phyloP scores from a whole-genome alignment of 2,797 vertebrate genomes.

The Dipus sagitta region DNA sequence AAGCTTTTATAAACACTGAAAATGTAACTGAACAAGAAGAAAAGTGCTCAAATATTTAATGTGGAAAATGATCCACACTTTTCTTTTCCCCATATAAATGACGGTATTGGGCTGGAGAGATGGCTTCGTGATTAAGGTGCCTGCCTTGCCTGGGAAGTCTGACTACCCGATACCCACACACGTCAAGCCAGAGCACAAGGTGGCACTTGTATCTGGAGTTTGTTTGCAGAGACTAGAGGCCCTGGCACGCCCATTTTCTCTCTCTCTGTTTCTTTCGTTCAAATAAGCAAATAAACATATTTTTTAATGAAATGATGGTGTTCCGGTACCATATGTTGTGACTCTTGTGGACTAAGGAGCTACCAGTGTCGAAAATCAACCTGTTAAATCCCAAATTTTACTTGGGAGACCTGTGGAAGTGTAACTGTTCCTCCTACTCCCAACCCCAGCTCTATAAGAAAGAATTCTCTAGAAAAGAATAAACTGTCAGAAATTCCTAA shows the following conservation, averaged over 20 bases:
- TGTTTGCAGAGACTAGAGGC: too few species aligned
- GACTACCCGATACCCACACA: too few species aligned
- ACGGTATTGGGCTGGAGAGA: neutral
- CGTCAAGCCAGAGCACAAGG: too few species aligned
- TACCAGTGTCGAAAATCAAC: neutral
- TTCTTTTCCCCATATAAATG: neutral
- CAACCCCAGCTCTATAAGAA: neutral
- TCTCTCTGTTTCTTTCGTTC: too few species aligned
- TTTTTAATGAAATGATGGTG: neutral
- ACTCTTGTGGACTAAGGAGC: neutral
- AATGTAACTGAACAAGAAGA: slow-evolving; percentile 45
- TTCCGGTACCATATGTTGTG: neutral
- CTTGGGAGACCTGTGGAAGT: neutral
- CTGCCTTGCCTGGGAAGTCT: too few species aligned
- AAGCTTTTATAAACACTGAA: slow-evolving; percentile 17
- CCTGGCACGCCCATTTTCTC: too few species aligned
- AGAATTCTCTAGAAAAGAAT: slow-evolving; percentile 41
- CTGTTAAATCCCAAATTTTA: slow-evolving; percentile 21
- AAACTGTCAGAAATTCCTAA: slow-evolving; percentile 72
- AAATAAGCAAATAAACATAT: too few species aligned
- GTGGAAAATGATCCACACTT: slow-evolving; percentile 1
- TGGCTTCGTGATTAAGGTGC: too few species aligned
- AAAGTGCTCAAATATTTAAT: slow-evolving; percentile 19
- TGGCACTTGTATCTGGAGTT: too few species aligned
- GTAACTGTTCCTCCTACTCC: neutral